These are phyloP conservation scores for Drosophila littoralis DNA, from an alignment of 1,140 invertebrate species.

Conservation along the genomic window DNA sequence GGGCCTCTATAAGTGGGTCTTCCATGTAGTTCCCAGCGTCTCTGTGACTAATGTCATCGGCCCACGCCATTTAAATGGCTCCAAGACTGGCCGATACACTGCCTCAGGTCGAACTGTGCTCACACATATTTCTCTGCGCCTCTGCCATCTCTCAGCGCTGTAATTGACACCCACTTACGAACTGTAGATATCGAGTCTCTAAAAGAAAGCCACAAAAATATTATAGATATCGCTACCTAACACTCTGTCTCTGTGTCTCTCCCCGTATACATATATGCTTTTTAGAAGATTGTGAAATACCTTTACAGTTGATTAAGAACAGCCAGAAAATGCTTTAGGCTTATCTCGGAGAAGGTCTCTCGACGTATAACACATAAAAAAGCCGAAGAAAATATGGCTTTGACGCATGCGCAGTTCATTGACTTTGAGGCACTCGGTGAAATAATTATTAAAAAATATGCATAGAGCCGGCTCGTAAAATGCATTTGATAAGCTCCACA, in stretches of 20 bases:
- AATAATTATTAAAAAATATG: slow-evolving; percentile 47
- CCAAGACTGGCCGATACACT: slow-evolving; percentile 17
- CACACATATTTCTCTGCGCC: slow-evolving; percentile 6
- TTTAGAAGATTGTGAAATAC: slow-evolving; percentile 65
- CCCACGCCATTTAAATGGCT: slow-evolving; percentile 60
- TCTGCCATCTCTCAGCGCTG: slow-evolving; percentile 30
- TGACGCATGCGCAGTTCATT: slow-evolving; percentile 73
- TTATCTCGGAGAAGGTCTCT: slow-evolving; percentile 58
- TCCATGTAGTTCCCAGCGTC: slow-evolving; percentile 48
- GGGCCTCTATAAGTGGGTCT: slow-evolving; percentile 44
- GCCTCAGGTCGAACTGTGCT: slow-evolving; percentile 31
- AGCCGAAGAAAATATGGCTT: slow-evolving; percentile 24
- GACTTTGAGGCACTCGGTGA: slow-evolving; percentile 42
- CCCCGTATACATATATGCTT: background rate
- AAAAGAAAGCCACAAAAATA: slow-evolving; percentile 40
- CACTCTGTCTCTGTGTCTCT: background rate
- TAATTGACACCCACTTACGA: slow-evolving; percentile 80
- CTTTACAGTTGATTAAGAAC: slow-evolving; percentile 59
- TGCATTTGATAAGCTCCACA: slow-evolving; percentile 76
- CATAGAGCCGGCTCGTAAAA: slow-evolving; percentile 58
- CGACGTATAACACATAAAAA: slow-evolving; percentile 35
- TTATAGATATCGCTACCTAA: slow-evolving; percentile 26
- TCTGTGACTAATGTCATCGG: slow-evolving; percentile 71
- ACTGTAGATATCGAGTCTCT: slow-evolving; percentile 36
- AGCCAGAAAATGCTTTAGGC: slow-evolving; percentile 47